Conservation (phyloP, 2,113 vertebrate genomes). For the Neoarius graeffei region DNA sequence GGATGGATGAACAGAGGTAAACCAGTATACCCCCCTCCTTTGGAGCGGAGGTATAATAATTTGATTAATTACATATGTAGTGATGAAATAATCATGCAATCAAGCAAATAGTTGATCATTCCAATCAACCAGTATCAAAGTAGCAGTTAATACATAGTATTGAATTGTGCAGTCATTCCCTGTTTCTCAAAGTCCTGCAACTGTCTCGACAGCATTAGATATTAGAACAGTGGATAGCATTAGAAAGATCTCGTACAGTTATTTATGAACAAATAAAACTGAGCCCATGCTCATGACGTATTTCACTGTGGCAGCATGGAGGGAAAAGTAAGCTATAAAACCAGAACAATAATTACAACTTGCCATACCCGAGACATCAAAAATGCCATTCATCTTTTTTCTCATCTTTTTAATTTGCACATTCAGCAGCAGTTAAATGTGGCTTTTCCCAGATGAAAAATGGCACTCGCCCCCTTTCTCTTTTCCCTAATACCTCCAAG, state of each 20-base stretch:
- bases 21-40: too few relatives aligned
- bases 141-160: neutral
- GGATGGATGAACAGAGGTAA: too few relatives aligned
- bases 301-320: neutral
- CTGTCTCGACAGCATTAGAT: too few relatives aligned
- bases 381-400: constrained; percentile 10
- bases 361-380: constrained; percentile 28
- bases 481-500: neutral
- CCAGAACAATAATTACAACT: constrained; percentile 7
- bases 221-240: neutral
- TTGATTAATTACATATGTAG: too few relatives aligned
- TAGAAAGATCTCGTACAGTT: neutral
- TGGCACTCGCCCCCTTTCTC: neutral
- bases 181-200: neutral
- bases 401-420: constrained; percentile 11
- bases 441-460: constrained; percentile 13
- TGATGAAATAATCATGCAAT: neutral
- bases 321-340: constrained; percentile 13
- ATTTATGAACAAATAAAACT: constrained; percentile 18
- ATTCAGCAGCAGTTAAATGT: neutral
- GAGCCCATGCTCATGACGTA: neutral
- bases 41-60: too few relatives aligned
- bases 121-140: neutral
- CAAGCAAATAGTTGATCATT: neutral
- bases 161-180: neutral